These are phyloP conservation scores for Aethes cnicana DNA, from an alignment of 2,888 invertebrate species.

Conservation along the genomic window DNA sequence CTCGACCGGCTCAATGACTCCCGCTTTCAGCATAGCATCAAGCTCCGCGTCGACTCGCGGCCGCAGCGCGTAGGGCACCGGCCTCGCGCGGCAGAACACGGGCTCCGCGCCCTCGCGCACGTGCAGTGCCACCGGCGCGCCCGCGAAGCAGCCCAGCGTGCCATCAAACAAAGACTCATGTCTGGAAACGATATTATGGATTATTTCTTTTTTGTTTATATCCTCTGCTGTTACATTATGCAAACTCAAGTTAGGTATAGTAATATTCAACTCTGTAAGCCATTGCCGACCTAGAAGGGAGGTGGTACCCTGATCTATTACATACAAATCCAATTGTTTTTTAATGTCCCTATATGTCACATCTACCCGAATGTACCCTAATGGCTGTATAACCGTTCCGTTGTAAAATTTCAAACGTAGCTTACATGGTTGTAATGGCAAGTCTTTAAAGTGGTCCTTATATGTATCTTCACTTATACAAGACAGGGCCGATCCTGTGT, in stretches of 20 bases:
- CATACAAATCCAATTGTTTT: neutral
- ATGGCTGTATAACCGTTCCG: neutral
- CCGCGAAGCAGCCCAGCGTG: neutral
- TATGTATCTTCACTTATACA: constrained; percentile 18
- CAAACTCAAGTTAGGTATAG: neutral
- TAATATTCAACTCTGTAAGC: neutral
- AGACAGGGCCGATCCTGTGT: constrained; percentile 26
- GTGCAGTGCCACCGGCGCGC: neutral
- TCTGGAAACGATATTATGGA: neutral
- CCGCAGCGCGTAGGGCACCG: constrained; percentile 6
- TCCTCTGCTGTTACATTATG: neutral
- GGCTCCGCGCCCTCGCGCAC: neutral
- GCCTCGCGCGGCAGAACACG: constrained; percentile 7
- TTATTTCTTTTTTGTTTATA: neutral
- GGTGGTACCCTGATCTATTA: neutral
- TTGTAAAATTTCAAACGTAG: constrained; percentile 5
- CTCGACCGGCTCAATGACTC: constrained; percentile 9
- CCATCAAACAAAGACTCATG: neutral
- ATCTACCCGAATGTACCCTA: neutral
- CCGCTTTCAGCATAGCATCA: constrained; percentile 3
- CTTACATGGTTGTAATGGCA: neutral
- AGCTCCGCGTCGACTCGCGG: constrained; percentile 11
- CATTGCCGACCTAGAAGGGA: neutral
- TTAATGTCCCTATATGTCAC: neutral
- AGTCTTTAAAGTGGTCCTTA: neutral